These are phyloP conservation scores for Mirounga angustirostris DNA, from an alignment of 2,113 vertebrate species.

Conservation along the genomic window DNA sequence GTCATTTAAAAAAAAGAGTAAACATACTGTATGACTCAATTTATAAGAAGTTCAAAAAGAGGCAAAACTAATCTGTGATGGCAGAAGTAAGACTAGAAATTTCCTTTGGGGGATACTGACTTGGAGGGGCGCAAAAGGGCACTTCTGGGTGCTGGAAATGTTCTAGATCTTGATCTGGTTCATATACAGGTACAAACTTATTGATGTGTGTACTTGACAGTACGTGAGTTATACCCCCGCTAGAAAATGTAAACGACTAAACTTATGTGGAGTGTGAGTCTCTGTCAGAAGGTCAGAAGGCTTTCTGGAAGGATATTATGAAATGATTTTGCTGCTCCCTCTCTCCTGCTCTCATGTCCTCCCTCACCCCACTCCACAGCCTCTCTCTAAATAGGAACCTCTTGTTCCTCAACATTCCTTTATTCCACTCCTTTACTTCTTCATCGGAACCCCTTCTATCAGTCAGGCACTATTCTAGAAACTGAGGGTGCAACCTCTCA, in stretches of 20 bases:
- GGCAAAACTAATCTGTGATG: background rate
- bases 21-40: background rate
- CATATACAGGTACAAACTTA: background rate
- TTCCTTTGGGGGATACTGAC: background rate
- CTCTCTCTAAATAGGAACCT: background rate
- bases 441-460: background rate
- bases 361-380: background rate
- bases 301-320: background rate
- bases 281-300: background rate
- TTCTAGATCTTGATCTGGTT: background rate
- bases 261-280: background rate
- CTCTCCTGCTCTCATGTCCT: background rate
- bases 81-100: background rate
- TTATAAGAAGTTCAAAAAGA: background rate
- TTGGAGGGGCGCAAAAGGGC: background rate
- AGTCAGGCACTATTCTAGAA: background rate
- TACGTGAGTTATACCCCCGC: background rate
- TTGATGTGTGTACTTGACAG: no score
- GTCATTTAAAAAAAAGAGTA: background rate
- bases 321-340: background rate
- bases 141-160: background rate
- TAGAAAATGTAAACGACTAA: background rate
- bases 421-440: background rate
- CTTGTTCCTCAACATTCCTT: background rate
- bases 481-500: background rate